phyloP scores from a whole-genome alignment of 2,888 invertebrate species.

The Blastobasis adustella region DNA sequence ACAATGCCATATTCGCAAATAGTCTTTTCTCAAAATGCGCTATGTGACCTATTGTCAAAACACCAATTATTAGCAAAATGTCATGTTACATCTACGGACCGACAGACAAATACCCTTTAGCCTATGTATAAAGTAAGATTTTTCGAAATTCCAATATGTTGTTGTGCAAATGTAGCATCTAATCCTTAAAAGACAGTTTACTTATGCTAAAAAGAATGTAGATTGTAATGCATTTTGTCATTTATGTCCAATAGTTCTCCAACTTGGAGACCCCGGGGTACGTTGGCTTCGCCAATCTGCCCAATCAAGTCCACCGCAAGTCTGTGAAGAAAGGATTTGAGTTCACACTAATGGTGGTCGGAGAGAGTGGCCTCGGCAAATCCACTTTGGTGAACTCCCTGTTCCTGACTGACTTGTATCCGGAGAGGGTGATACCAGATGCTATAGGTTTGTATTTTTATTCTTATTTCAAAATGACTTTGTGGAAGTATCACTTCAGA shows the following conservation, averaged over 20 bases:
- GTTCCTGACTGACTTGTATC: conserved; percentile 95
- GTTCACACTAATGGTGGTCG: conserved; percentile 97
- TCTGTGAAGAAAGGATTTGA: conserved; percentile 98
- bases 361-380: conserved; percentile 94
- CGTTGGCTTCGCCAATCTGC: conserved; percentile 95
- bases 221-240: background rate
- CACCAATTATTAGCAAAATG: background rate
- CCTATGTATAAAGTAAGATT: too few relatives aligned
- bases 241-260: conserved; percentile 77
- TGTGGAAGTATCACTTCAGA: too few relatives aligned
- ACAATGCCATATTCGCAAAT: too few relatives aligned
- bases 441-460: conserved; percentile 80
- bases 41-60: too few relatives aligned
- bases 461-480: too few relatives aligned
- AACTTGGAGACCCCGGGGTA: conserved; percentile 91
- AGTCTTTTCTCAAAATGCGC: too few relatives aligned
- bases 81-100: background rate
- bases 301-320: conserved; percentile 97
- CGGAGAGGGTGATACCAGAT: conserved; percentile 91
- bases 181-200: background rate
- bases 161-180: background rate
- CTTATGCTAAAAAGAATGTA: background rate
- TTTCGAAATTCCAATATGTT: background rate
- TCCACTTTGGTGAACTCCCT: conserved; percentile 96
- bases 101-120: background rate